Conservation (phyloP, 2,797 vertebrate species). For the Mustela erminea region DNA sequence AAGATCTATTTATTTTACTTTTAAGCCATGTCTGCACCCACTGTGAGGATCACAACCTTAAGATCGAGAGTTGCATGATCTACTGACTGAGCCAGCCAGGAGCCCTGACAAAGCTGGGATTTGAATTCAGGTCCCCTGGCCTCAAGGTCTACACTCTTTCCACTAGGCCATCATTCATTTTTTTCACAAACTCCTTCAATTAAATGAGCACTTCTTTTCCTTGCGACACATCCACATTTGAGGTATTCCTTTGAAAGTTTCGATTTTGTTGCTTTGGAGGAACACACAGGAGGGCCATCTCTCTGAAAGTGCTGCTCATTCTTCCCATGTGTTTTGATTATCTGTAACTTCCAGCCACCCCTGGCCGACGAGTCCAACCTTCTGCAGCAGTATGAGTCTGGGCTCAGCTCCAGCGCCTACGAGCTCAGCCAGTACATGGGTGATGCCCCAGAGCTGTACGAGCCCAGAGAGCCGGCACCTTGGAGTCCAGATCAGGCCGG, state of each 20-base stretch:
- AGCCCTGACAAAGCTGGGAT: neutral
- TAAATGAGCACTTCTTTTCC: neutral
- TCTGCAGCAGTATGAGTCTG: constrained; percentile 90
- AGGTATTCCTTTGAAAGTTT: neutral
- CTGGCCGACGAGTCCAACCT: constrained; percentile 75
- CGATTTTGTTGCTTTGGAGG: neutral
- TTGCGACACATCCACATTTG: neutral
- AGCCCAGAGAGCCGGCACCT: constrained; percentile 5
- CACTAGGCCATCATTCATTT: neutral
- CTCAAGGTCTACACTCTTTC: neutral
- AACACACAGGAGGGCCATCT: neutral
- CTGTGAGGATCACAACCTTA: neutral
- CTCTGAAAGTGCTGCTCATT: neutral
- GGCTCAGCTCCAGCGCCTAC: constrained; percentile 93
- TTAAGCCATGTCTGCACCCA: neutral
- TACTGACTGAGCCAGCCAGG: neutral
- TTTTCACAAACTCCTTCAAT: neutral
- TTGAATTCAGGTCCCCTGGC: neutral
- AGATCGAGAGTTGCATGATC: neutral
- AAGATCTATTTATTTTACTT: neutral
- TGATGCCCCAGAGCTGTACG: constrained; percentile 79
- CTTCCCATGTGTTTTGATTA: neutral
- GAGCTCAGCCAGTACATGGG: constrained; percentile 95
- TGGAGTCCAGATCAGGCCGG: constrained; percentile 86
- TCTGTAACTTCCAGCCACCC: constrained; percentile 10